phyloP scores from a whole-genome alignment of 2,888 invertebrate species.

The Mallateleia sp. region DNA sequence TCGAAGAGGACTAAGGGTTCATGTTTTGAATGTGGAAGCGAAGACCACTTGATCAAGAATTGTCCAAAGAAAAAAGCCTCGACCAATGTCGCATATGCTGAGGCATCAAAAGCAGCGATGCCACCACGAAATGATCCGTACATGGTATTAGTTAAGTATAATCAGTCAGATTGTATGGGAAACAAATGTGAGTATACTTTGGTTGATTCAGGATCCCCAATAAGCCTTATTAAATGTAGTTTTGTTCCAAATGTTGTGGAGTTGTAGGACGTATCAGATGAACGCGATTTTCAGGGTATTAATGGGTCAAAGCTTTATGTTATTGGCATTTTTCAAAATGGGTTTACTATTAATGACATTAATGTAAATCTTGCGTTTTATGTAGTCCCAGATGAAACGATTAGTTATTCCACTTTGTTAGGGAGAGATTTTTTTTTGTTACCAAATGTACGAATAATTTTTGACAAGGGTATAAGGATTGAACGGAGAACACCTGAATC shows the following conservation, averaged over 20 bases:
- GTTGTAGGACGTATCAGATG: no score
- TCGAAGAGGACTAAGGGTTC: slow-evolving; percentile 37
- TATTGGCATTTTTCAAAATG: neutral
- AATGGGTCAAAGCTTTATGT: neutral
- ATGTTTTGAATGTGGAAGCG: slow-evolving; percentile 50
- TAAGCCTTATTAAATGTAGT: slow-evolving; percentile 2
- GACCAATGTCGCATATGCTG: neutral
- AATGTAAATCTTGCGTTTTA: neutral
- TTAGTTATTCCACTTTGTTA: neutral
- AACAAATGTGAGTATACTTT: neutral
- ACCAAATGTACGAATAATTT: neutral
- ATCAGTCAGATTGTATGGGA: neutral
- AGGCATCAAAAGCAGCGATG: neutral
- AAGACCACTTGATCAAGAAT: slow-evolving; percentile 21
- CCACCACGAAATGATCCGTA: no score
- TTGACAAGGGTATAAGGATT: neutral
- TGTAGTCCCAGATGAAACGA: neutral
- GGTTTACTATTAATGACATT: neutral
- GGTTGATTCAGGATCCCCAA: slow-evolving; percentile 15
- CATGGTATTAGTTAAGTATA: neutral
- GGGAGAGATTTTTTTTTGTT: neutral
- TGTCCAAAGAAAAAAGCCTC: slow-evolving; percentile 27
- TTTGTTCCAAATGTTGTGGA: neutral
- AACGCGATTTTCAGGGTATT: neutral
- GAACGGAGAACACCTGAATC: neutral